Evolutionary conservation across 2,797 vertebrate species (phyloP), one percentile per base, ranked within the genome.

Genomic region (Chaenodraco wilsoni): DNA sequence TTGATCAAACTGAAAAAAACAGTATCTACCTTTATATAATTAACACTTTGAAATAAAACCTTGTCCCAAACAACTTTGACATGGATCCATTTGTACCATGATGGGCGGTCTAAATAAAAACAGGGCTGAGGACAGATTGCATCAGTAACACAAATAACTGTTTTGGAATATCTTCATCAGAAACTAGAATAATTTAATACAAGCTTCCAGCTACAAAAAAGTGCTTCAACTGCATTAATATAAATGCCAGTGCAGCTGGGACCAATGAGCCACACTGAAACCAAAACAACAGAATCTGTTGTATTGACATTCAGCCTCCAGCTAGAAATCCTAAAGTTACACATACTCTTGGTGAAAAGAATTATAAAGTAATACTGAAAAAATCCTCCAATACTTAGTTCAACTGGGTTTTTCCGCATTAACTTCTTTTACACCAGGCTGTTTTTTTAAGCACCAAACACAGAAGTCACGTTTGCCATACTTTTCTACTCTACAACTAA

Each of bases 261-360:
- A 15, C 16, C 8, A 6, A 10, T 55, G 51, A 45, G 37, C 40
- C 40, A 40, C 48, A 37, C 52, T 37, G 31, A 66, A 66, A 65
- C 61, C 62, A 43, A 57, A 81, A 49, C 54, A 65, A 56, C 40
- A 33, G 57, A 40, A 77, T 56, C 60, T 72, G 37, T 21, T 11
- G 61, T 21, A 62, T 1, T 60, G 44, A 54, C 54, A 65, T 33
- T 43, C 44, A 49, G 41, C 33, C 60, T 69, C 15, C 54, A 73
- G 57, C 21, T 23, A 68, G 19, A 49, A 48, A 69, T 50, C 40
- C 55, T 52, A 13, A 63, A 60, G 14, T 17, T 5, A 2, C 61
- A 15, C 61, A 11, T 56, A 19, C 50, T 43, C 27, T 55, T 13
- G 57, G 41, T 64, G 43, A 72, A 59, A 72, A 40, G 4, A 55